Evolutionary conservation across 2,888 invertebrate species (phyloP).

Genomic region (Spicauda simplicius): DNA sequence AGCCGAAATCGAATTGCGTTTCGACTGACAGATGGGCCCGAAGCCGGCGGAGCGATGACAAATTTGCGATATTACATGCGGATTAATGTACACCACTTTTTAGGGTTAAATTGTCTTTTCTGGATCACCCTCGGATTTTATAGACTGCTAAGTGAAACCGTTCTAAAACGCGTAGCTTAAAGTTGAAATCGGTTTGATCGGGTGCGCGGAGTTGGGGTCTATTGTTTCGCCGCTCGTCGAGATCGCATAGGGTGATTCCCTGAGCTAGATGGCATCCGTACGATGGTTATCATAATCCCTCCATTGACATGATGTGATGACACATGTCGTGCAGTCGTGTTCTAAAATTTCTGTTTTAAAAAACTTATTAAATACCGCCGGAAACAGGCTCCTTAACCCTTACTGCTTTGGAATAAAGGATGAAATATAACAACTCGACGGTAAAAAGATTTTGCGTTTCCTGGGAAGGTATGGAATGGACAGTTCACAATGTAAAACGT

Average conservation of each 20-base stretch:
- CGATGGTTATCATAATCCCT: conserved; percentile 85
- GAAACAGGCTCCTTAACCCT: conserved; percentile 48
- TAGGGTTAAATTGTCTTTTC: conserved; percentile 85
- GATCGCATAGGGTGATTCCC: conserved; percentile 83
- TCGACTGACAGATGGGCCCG: conserved; percentile 73
- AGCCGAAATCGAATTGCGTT: conserved; percentile 74
- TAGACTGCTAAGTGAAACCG: conserved; percentile 41
- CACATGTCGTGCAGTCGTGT: conserved; percentile 81
- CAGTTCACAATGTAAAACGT: conserved; percentile 72
- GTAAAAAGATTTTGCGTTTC: conserved; percentile 47
- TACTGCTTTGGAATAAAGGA: conserved; percentile 41
- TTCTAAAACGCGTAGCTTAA: conserved; percentile 44
- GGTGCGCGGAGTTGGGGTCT: conserved; percentile 51
- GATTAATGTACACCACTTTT: conserved; percentile 83
- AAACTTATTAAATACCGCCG: conserved; percentile 51
- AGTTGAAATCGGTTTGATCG: conserved; percentile 46
- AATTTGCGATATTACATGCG: conserved; percentile 84
- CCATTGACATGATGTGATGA: conserved; percentile 85
- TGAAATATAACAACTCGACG: conserved; percentile 37
- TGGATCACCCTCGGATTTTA: conserved; percentile 64
- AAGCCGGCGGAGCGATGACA: conserved; percentile 75
- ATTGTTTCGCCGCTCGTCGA: conserved; percentile 57
- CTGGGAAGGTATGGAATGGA: conserved; percentile 70
- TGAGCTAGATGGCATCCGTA: conserved; percentile 78
- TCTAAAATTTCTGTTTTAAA: conserved; percentile 77